Percentiles rank a stretch among this genome's conserved stretches.
Conservation (phyloP, 2,888 invertebrate species). For the Eupithecia subfuscata region DNA sequence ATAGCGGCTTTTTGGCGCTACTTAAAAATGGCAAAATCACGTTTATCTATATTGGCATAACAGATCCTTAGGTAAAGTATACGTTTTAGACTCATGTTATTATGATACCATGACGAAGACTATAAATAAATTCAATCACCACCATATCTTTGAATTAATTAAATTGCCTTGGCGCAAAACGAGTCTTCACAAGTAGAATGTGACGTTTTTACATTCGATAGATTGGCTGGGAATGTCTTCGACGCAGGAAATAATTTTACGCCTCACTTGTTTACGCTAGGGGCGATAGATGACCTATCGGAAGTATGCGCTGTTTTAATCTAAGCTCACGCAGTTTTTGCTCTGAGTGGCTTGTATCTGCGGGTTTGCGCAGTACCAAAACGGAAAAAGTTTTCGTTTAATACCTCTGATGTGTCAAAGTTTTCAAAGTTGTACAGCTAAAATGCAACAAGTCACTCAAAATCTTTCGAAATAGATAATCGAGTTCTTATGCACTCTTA, state of each 20-base stretch:
- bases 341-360: neutral
- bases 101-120: neutral
- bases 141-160: slow-evolving; percentile 8
- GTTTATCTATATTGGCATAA: neutral
- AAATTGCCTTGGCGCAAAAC: slow-evolving; percentile 13
- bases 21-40: neutral
- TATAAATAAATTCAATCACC: slow-evolving; percentile 15
- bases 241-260: slow-evolving; percentile 75
- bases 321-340: slow-evolving; percentile 12
- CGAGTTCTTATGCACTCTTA: too few relatives aligned
- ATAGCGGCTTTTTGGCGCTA: too few relatives aligned
- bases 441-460: neutral
- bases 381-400: neutral
- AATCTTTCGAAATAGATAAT: neutral
- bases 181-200: slow-evolving; percentile 46
- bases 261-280: slow-evolving; percentile 59
- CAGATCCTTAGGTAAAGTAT: neutral
- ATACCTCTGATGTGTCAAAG: neutral
- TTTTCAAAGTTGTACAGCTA: neutral
- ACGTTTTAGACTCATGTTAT: neutral
- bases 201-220: slow-evolving; percentile 56
- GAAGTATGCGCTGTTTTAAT: slow-evolving; percentile 19
- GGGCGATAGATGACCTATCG: slow-evolving; percentile 31
- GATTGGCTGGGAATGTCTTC: slow-evolving; percentile 32
- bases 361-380: neutral